Base-by-base conservation (phyloP, 1,140 invertebrate genomes). In the Ylistrum balloti region DNA sequence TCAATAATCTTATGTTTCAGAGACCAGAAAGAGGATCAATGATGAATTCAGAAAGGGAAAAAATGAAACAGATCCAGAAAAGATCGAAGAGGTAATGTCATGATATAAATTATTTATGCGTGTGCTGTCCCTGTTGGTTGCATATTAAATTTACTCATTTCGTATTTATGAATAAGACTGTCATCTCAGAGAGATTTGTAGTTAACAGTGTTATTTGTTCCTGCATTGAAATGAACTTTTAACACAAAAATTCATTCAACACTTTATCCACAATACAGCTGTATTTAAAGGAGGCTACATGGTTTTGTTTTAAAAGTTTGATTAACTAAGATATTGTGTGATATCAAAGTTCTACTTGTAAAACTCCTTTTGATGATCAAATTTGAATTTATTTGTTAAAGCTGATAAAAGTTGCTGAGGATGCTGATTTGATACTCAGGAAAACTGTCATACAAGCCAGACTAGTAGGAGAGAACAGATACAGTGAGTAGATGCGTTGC, bases 21-120 rank as follows among this genome's bases (percentile, higher is more conserved):
- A 88, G 89, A 88, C 88, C 5, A 35, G 93, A 88, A 89, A 88
- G 0, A 93, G 94, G 86, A 94, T 95, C 38, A 94, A 94, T 89
- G 86, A 87, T 38, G 94, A 94, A 92, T 95, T 94, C 85, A 94
- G 89, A 88, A 93, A 93, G 17, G 91, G 93, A 56, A 93, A 92
- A 91, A 74, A 93, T 91, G 90, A 92, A 85, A 86, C 74, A 87
- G 93, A 94, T 91, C 28, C 89, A 41, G 86, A 90, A 33, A 91
- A 92, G 91, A 91, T 95, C 56, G 89, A 94, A 91, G 89, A 94
- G 93, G 94, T 95, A 88, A 7, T 13, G 5, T 38, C 35, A 38
- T 38, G 13, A 38, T 38, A 87, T n/a, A 33, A 15, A 28, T n/a
- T 74, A 38, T 45, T 38, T 38, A 38, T 38, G 13, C 35, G n/a